Percentiles rank a stretch among this genome's conserved stretches.
These are phyloP conservation scores for Paedocypris micromegethes DNA, from an alignment of 2,797 vertebrate genomes.

Conservation along the genomic window DNA sequence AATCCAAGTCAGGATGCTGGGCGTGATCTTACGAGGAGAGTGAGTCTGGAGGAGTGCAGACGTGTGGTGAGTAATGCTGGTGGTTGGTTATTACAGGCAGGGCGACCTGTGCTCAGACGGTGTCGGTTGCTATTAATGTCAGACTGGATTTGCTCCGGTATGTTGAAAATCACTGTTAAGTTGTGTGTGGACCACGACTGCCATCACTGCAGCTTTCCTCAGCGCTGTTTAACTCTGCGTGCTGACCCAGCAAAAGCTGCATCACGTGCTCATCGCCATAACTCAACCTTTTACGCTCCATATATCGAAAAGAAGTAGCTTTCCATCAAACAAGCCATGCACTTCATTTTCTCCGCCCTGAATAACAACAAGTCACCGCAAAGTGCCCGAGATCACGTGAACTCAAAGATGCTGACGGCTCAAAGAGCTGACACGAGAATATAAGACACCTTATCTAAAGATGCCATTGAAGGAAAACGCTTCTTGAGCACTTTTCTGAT, in stretches of 20 bases:
- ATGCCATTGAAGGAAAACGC: slow-evolving; percentile 19
- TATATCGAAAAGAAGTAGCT: slow-evolving; percentile 17
- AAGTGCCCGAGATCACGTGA: slow-evolving; percentile 41
- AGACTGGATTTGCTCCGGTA: slow-evolving; percentile 9
- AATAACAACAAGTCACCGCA: slow-evolving; percentile 42
- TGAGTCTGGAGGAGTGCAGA: slow-evolving; percentile 21
- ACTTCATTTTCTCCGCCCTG: slow-evolving; percentile 42
- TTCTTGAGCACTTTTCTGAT: slow-evolving; percentile 32
- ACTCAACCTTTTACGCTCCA: slow-evolving; percentile 32
- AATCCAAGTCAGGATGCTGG: too few species aligned
- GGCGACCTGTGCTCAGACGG: slow-evolving; percentile 30
- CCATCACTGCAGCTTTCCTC: not conserved
- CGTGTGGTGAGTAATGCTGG: slow-evolving; percentile 19
- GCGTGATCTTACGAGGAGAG: not conserved
- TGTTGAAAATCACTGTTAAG: slow-evolving; percentile 11
- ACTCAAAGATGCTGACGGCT: slow-evolving; percentile 45
- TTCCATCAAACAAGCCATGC: slow-evolving; percentile 35
- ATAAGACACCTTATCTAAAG: slow-evolving; percentile 33
- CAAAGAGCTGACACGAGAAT: slow-evolving; percentile 38
- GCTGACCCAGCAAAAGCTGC: slow-evolving; percentile 47
- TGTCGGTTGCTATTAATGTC: slow-evolving; percentile 38
- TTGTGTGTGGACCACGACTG: not conserved
- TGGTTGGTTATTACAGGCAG: slow-evolving; percentile 31
- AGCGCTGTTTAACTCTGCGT: slow-evolving; percentile 10
- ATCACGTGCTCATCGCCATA: slow-evolving; percentile 46